Evolutionary conservation across 1,140 invertebrate species (phyloP), one percentile per base, ranked within the genome.

Genomic region (Heliconius congener): DNA sequence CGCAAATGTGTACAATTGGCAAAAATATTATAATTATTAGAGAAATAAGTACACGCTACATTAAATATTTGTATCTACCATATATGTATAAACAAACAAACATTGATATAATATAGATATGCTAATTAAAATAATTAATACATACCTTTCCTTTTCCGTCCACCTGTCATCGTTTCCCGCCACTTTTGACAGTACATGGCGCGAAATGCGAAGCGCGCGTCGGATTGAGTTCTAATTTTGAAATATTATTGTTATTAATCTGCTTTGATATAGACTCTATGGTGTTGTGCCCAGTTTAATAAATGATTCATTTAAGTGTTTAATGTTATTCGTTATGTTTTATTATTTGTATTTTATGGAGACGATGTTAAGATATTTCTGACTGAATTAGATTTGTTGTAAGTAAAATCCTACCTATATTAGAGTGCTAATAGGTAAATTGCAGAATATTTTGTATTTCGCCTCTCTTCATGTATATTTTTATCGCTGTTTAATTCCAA

Each of bases 131-230:
- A 71, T 71, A 76, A 74, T 71, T 76, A 82, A 83, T 76, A 66
- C 60, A 66, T 74, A 79, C 81, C 76, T 78, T 78, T 74, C 85
- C 86, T 60, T 86, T 86, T 86, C 81, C 37, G 52, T 74, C 39
- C 52, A 60, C 50, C 77, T 82, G 79, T 83, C 78, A 82, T 81
- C 83, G 81, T 85, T 87, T 87, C 83, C 85, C 83, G 83, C 83
- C 84, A 85, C 82, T 86, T 84, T 83, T 81, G 82, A 81, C 85
- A 90, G 89, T 89, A 66, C 81, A 81, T 81, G 81, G 74, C 87
- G 88, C 81, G 86, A 88, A 82, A 79, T 74, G 77, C 78, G 46
- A 84, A 85, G 81, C 82, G 81, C 83, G 80, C 81, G 84, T 82
- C 79, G 77, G 80, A 78, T 83, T 70, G 78, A 74, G 80, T 87